phyloP scores from a whole-genome alignment of 2,888 invertebrate genomes.

The Ichneumon xanthorius region DNA sequence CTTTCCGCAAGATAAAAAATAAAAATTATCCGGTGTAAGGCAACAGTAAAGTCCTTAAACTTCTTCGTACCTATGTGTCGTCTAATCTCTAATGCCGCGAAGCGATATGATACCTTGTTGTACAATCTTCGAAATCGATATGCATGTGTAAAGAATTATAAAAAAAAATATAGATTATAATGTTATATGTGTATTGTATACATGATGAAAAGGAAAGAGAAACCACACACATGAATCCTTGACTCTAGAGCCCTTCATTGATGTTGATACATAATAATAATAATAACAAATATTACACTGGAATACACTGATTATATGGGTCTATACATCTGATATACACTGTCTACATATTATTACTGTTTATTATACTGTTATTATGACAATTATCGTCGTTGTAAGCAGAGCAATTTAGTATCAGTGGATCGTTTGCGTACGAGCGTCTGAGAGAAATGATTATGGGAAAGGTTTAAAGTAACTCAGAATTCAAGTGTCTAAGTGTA shows the following conservation, averaged over 20 bases:
- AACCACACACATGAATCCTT: neutral
- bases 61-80: constrained; percentile 68
- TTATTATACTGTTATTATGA: constrained; percentile 49
- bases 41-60: constrained; percentile 49
- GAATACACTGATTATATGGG: constrained; percentile 60
- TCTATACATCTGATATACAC: constrained; percentile 46
- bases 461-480: constrained; percentile 61
- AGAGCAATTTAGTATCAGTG: constrained; percentile 34
- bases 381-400: constrained; percentile 54
- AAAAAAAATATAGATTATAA: constrained; percentile 68
- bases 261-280: constrained; percentile 46
- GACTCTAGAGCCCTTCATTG: constrained; percentile 39
- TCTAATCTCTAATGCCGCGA: constrained; percentile 67
- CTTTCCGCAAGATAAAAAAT: neutral
- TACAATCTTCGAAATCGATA: constrained; percentile 73
- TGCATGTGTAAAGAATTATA: constrained; percentile 44
- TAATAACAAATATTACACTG: constrained; percentile 63
- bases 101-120: constrained; percentile 58
- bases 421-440: constrained; percentile 8
- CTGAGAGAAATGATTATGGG: neutral
- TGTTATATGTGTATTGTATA: constrained; percentile 69
- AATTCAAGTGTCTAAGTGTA: constrained; percentile 79
- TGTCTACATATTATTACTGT: constrained; percentile 59
- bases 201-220: constrained; percentile 70
- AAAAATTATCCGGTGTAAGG: constrained; percentile 27